Evolutionary conservation across 2,113 vertebrate species (phyloP).

Genomic region (Phocoena phocoena): DNA sequence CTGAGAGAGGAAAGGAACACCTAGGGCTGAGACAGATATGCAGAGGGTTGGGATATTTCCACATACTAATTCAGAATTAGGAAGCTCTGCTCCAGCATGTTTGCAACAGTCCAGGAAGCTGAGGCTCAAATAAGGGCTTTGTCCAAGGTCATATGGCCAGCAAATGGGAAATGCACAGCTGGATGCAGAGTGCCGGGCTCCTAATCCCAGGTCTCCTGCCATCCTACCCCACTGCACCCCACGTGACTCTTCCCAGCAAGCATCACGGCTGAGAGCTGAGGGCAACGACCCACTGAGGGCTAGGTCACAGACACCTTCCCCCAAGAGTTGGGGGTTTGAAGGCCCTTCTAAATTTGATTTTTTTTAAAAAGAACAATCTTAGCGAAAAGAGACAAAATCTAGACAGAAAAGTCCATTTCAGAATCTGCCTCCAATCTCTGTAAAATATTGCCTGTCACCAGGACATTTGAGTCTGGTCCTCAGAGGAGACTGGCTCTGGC

Average conservation of each 20-base stretch:
- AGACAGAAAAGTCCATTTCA: conserved; percentile 7
- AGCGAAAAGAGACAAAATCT: not conserved
- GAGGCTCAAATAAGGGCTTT: not conserved
- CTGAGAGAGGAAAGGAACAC: not conserved
- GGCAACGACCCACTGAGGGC: not conserved
- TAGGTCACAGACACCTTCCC: not conserved
- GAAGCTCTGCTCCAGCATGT: not conserved
- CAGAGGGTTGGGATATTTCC: not conserved
- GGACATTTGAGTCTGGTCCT: not conserved
- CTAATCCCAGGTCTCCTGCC: not conserved
- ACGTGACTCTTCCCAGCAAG: not conserved
- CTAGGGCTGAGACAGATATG: accelerated
- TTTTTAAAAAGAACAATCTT: not conserved
- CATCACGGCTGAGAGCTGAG: not conserved
- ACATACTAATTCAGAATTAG: not conserved
- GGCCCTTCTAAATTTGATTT: conserved; percentile 5
- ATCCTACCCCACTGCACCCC: not conserved
- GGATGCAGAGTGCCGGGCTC: not conserved
- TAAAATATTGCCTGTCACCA: conserved; percentile 27
- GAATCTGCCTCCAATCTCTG: not conserved
- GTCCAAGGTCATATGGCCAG: not conserved
- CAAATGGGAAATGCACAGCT: not conserved
- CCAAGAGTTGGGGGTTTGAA: not conserved
- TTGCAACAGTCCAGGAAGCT: not conserved
- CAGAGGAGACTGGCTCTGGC: not conserved